Conservation (phyloP, 2,113 vertebrate species). For the Syrmaticus mikado region DNA sequence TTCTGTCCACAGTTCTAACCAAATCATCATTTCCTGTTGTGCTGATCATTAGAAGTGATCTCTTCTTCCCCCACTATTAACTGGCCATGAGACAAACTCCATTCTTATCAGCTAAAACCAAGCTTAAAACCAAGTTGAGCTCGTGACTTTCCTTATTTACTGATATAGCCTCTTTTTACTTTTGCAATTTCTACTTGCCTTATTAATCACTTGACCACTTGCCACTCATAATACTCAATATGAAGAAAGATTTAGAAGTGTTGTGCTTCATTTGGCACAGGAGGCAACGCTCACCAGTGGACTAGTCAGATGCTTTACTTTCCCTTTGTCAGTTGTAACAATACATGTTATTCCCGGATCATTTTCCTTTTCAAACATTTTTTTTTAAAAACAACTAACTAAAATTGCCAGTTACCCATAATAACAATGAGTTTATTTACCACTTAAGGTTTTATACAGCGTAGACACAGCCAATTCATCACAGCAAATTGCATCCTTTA, state of each 20-base stretch:
- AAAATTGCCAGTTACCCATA: neutral
- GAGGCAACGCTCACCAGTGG: neutral
- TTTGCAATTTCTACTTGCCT: neutral
- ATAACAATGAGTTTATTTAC: accelerated
- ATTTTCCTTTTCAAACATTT: neutral
- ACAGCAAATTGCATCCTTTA: neutral
- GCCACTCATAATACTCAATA: neutral
- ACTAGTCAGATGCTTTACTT: neutral
- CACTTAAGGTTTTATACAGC: neutral
- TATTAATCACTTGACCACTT: neutral
- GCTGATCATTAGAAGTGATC: neutral
- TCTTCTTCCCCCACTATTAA: neutral
- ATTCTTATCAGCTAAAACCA: neutral
- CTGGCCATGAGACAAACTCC: neutral
- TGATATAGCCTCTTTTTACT: neutral
- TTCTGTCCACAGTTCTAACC: neutral
- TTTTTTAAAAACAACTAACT: neutral
- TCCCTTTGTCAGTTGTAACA: neutral
- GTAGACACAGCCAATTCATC: neutral
- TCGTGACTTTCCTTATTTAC: neutral
- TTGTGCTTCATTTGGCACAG: neutral
- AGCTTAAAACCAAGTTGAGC: neutral
- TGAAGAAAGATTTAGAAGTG: neutral
- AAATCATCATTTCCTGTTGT: neutral
- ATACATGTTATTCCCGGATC: neutral